These are phyloP conservation scores for Pemphredon lugubris DNA, from an alignment of 2,888 invertebrate species.

Conservation along the genomic window DNA sequence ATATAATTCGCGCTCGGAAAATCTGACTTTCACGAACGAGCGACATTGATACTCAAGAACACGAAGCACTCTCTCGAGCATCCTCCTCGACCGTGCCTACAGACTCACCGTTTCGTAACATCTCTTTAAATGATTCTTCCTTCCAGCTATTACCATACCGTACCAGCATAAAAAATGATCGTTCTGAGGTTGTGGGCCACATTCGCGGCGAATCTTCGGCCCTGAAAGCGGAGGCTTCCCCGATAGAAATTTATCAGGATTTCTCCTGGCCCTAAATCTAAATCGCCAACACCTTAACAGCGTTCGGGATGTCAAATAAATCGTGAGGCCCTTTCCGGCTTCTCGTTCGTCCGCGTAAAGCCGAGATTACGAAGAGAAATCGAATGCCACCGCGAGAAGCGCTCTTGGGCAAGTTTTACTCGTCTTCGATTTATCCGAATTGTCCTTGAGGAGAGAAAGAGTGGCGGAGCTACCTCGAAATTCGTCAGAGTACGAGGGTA, in stretches of 20 bases:
- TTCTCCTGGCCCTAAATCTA: constrained; percentile 46
- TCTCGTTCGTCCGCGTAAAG: constrained; percentile 20
- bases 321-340: constrained; percentile 40
- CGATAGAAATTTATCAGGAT: constrained; percentile 51
- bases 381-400: constrained; percentile 17
- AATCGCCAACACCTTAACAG: constrained; percentile 40
- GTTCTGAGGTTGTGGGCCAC: no score
- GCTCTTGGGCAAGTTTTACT: constrained; percentile 27
- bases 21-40: no score
- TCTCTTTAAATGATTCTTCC: neutral
- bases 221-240: neutral
- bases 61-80: no score
- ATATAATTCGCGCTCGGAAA: no score
- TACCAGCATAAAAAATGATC: constrained; percentile 14
- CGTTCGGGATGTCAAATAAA: constrained; percentile 46
- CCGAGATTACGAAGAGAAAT: constrained; percentile 57
- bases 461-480: constrained; percentile 1
- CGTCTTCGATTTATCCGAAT: constrained; percentile 11
- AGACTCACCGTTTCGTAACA: neutral
- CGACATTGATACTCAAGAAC: neutral
- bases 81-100: neutral
- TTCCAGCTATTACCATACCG: constrained; percentile 31
- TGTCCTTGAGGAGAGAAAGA: constrained; percentile 34
- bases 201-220: constrained; percentile 18
- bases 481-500: constrained; percentile 27